phyloP scores from a whole-genome alignment of 2,888 invertebrate genomes.

The Seladonia tumulorum region DNA sequence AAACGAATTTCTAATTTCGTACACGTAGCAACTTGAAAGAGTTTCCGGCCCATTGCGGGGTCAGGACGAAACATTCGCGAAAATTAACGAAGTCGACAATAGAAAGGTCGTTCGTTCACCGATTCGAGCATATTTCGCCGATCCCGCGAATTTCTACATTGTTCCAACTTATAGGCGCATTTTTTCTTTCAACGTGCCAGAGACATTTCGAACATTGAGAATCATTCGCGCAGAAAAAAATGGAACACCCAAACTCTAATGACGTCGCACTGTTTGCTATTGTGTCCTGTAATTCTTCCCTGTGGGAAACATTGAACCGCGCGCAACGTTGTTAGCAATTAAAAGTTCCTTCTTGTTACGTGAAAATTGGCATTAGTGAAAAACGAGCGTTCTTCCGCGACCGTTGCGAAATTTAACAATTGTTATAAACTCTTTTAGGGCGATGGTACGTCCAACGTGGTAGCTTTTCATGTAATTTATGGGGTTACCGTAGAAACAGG shows the following conservation, averaged over 20 bases:
- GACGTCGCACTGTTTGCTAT: not conserved
- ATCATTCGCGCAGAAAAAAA: not conserved
- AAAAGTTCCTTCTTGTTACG: not conserved
- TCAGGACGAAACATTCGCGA: slow-evolving; percentile 18
- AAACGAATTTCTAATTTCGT: slow-evolving; percentile 63
- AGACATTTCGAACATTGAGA: not conserved
- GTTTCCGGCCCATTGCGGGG: slow-evolving; percentile 24
- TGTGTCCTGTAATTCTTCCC: not conserved
- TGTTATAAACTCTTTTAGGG: not conserved
- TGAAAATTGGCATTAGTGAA: not conserved
- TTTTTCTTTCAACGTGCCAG: not conserved
- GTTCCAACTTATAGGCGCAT: not conserved
- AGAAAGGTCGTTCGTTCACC: slow-evolving; percentile 3
- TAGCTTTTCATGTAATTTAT: not conserved
- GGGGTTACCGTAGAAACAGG: too few relatives aligned
- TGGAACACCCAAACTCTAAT: not conserved
- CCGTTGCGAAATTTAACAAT: not conserved
- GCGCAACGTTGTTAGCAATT: not conserved
- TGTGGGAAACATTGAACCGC: not conserved
- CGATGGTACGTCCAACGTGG: not conserved
- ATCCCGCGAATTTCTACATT: not conserved
- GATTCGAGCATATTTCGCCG: slow-evolving; percentile 3
- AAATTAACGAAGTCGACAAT: slow-evolving; percentile 25
- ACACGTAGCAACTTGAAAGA: slow-evolving; percentile 58
- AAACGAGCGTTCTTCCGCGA: not conserved